Evolutionary conservation across 2,113 vertebrate species (phyloP).

Genomic region (Cololabis saira): DNA sequence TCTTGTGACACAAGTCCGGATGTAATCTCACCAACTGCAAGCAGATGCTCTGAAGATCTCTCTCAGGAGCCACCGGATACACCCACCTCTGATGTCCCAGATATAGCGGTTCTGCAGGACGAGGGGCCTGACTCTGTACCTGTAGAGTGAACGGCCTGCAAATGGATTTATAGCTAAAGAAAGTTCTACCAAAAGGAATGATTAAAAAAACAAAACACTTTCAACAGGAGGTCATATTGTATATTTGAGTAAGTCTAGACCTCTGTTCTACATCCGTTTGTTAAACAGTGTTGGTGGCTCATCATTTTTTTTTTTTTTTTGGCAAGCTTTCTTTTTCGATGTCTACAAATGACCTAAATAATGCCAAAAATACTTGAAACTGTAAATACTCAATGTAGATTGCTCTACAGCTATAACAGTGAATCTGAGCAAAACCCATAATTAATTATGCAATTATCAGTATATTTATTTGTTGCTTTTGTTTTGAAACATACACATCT

Average conservation of each 20-base stretch:
- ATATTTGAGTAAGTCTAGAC: slow-evolving; percentile 15
- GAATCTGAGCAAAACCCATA: slow-evolving; percentile 7
- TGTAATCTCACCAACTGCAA: slow-evolving; percentile 88
- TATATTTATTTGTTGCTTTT: slow-evolving; percentile 6
- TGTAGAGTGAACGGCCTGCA: slow-evolving; percentile 51
- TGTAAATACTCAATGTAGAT: slow-evolving; percentile 17
- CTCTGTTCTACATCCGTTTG: slow-evolving; percentile 14
- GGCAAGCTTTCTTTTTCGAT: slow-evolving; percentile 23
- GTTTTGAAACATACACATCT: neutral
- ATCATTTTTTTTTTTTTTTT: slow-evolving; percentile 7
- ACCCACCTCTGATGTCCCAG: slow-evolving; percentile 82
- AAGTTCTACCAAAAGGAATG: slow-evolving; percentile 1
- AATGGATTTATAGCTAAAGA: slow-evolving; percentile 22
- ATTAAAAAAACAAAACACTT: neutral
- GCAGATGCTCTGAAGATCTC: slow-evolving; percentile 93
- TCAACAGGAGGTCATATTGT: slow-evolving; percentile 18
- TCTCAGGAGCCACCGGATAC: slow-evolving; percentile 84
- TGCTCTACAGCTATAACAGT: neutral
- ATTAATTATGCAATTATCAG: neutral
- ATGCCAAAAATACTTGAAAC: slow-evolving; percentile 58
- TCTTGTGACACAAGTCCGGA: slow-evolving; percentile 95
- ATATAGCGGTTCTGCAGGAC: slow-evolving; percentile 73
- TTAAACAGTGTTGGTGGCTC: slow-evolving; percentile 18
- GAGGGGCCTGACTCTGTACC: slow-evolving; percentile 81
- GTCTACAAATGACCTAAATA: slow-evolving; percentile 26